Conservation (phyloP, 1,140 invertebrate genomes). For the Drosophila fuyamai region DNA sequence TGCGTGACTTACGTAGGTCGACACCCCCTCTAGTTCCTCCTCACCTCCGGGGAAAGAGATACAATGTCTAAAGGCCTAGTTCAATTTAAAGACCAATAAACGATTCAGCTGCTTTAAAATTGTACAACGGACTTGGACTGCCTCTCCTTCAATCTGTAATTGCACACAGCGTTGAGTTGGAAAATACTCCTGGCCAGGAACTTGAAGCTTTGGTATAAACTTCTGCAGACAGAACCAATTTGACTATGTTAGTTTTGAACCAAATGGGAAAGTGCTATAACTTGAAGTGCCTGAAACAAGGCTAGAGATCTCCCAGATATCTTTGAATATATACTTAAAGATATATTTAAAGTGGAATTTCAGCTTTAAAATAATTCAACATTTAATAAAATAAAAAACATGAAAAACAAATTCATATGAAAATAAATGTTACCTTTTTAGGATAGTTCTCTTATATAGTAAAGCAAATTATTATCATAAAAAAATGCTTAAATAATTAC, state of each 20-base stretch:
- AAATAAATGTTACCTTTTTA: too few species aligned
- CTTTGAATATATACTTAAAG: not conserved
- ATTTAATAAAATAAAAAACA: too few species aligned
- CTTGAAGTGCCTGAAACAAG: not conserved
- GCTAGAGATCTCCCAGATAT: not conserved
- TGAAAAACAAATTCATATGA: too few species aligned
- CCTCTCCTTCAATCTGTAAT: not conserved
- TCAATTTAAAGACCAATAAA: constrained; percentile 62
- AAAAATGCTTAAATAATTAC: too few species aligned
- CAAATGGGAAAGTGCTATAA: not conserved
- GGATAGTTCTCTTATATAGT: too few species aligned
- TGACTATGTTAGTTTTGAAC: not conserved
- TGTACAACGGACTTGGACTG: not conserved
- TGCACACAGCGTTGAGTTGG: constrained; percentile 5
- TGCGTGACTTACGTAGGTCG: constrained; percentile 80
- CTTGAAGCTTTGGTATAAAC: not conserved
- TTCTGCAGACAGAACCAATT: not conserved
- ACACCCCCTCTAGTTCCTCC: constrained; percentile 7
- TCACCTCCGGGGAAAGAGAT: constrained; percentile 24
- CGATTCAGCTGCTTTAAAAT: constrained; percentile 38
- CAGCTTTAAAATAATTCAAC: too few species aligned
- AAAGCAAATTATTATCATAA: not conserved
- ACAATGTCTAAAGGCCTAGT: constrained; percentile 66
- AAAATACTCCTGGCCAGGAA: not conserved
- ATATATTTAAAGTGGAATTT: too few species aligned